Base-by-base conservation (phyloP, 2,797 vertebrate genomes). In the Lepidocolaptes lacrymiger region DNA sequence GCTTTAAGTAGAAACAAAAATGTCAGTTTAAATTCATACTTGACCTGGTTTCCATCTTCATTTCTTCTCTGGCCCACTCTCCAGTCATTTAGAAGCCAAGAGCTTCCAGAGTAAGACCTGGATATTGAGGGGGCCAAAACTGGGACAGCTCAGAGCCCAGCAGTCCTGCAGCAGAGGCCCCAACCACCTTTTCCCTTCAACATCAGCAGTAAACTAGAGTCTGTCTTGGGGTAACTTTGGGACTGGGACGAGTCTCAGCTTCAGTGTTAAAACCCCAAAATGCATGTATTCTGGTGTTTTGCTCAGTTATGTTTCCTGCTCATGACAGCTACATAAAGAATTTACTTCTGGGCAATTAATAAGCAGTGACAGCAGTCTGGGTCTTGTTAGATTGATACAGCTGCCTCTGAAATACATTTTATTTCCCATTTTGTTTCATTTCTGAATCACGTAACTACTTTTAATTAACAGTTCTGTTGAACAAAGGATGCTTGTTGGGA, bases 1-100 rank as follows among this genome's bases (percentile, higher is more conserved):
- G 63, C 79, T 95, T 93, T 73, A 90, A 88, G 88, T 12, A 87
- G 77, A 95, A 86, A 71, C 34, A 76, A 87, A 93, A 73, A 51
- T 49, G 76, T 81, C 37, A 59, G 39, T 95, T 96, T 52, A 88
- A 89, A 91, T 91, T 27, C 20, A 7, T 74, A 44, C 27, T 11
- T 52, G 74, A 80, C 75, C 71, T 90, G 48, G 44, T 85, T 91
- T 90, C 74, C 41, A 8, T 76, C 81, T 85, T 93, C 30, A 56
- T 82, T 91, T 95, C 41, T 88, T 77, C 52, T 68, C 30, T 68
- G 71, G 24, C 52, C 34, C 9, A 12, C 30, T 49, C 12, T 81
- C 67, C 55, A 23, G 55, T 82, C 37, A 74, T 37, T 48, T 48
- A 44, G 3, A 59, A 84, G 51, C 23, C 48, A 69, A 41, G 75